Conservation (phyloP, 2,797 vertebrate species). For the Falco columbarius region DNA sequence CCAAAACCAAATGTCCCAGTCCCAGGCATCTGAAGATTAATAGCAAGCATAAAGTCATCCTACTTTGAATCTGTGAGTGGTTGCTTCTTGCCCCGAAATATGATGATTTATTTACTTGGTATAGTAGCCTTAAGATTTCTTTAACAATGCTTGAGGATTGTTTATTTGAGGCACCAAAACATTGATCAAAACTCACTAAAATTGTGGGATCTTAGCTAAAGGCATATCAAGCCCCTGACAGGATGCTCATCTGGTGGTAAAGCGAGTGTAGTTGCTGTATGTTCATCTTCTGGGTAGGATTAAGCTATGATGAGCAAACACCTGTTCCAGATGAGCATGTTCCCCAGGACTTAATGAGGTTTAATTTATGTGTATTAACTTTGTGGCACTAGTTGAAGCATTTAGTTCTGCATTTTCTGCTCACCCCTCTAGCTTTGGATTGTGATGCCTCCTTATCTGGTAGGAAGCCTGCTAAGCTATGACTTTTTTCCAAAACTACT, state of each 20-base stretch:
- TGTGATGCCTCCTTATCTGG: neutral
- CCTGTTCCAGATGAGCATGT: neutral
- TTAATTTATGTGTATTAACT: neutral
- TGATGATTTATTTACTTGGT: neutral
- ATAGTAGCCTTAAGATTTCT: neutral
- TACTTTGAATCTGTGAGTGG: neutral
- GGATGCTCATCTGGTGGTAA: neutral
- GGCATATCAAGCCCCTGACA: neutral
- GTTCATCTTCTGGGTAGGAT: neutral
- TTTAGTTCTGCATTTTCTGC: neutral
- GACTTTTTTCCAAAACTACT: neutral
- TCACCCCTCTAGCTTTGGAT: neutral
- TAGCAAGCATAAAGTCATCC: neutral
- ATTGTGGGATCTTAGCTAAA: neutral
- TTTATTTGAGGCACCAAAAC: neutral
- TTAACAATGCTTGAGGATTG: neutral
- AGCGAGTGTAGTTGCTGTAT: neutral
- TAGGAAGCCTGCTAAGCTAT: neutral
- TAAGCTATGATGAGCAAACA: neutral
- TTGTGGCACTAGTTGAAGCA: neutral
- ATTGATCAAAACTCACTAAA: neutral
- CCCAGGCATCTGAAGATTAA: neutral
- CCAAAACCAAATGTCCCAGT: neutral
- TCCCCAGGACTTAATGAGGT: neutral
- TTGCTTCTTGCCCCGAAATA: neutral